Evolutionary conservation across 1,140 invertebrate species (phyloP).

Genomic region (Brachionus rotundiformis): DNA sequence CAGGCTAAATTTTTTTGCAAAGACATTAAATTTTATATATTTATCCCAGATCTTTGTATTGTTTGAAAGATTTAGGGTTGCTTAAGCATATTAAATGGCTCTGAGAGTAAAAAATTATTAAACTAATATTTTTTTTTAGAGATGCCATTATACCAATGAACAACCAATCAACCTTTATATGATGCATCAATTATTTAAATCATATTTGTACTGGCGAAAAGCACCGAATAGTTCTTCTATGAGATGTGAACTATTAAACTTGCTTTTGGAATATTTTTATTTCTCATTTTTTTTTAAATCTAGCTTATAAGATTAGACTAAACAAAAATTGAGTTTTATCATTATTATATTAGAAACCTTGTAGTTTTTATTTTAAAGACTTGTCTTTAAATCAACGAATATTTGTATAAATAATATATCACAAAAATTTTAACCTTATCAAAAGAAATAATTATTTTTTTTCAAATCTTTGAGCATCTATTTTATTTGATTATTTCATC

Average conservation of each 20-base stretch:
- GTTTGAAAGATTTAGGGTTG: neutral
- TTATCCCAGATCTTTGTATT: neutral
- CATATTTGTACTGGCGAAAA: neutral
- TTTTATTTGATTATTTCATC: neutral
- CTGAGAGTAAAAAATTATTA: neutral
- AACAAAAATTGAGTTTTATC: neutral
- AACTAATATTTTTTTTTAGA: slow-evolving; percentile 26
- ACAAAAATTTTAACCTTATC: neutral
- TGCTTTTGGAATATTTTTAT: neutral
- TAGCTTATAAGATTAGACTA: neutral
- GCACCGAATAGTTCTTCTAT: slow-evolving; percentile 23
- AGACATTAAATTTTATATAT: neutral
- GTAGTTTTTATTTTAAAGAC: neutral
- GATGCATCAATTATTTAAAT: neutral
- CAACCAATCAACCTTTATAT: neutral
- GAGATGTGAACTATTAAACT: neutral
- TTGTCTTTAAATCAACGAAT: neutral
- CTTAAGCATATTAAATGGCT: neutral
- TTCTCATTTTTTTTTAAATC: neutral
- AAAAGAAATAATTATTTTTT: neutral
- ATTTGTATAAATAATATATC: slow-evolving; percentile 1
- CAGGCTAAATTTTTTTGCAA: neutral
- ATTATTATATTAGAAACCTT: slow-evolving; percentile 5
- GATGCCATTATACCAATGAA: slow-evolving; percentile 37
- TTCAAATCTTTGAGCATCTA: slow-evolving; percentile 12